phyloP scores from a whole-genome alignment of 2,113 vertebrate species.

The Carettochelys insculpta region DNA sequence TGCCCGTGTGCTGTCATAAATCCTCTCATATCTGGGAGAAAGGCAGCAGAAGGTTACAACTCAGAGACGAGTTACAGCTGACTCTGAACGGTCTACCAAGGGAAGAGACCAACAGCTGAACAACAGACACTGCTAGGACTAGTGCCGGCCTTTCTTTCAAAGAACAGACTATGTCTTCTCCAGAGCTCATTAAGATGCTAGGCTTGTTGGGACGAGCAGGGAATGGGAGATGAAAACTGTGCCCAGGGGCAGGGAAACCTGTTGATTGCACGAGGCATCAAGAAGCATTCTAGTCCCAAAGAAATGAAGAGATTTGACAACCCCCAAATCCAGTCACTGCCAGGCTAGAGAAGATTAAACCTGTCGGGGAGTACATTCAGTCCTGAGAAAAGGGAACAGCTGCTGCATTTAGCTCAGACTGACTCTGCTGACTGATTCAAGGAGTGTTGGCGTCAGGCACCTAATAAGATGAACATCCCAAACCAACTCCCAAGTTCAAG shows the following conservation, averaged over 20 bases:
- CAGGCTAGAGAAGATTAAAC: background rate
- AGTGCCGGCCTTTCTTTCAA: background rate
- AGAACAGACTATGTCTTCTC: background rate
- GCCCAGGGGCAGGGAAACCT: background rate
- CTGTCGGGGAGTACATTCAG: background rate
- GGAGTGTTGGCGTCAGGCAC: background rate
- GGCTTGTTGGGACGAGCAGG: background rate
- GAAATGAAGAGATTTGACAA: background rate
- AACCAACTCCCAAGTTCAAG: background rate
- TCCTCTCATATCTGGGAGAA: slow-evolving; percentile 89
- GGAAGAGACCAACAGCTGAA: background rate
- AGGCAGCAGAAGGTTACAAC: slow-evolving; percentile 6
- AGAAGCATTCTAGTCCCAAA: background rate
- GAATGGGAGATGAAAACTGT: background rate
- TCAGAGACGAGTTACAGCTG: background rate
- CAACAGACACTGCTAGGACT: background rate
- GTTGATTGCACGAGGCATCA: background rate
- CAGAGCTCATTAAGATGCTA: background rate
- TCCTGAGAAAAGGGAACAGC: background rate
- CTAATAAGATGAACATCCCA: background rate
- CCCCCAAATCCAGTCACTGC: background rate
- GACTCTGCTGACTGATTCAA: background rate
- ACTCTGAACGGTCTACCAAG: background rate
- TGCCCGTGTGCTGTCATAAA: slow-evolving; percentile 97
- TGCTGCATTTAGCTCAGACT: background rate